These are phyloP conservation scores for Cybosia mesomella DNA, from an alignment of 2,888 invertebrate genomes.

Conservation along the genomic window DNA sequence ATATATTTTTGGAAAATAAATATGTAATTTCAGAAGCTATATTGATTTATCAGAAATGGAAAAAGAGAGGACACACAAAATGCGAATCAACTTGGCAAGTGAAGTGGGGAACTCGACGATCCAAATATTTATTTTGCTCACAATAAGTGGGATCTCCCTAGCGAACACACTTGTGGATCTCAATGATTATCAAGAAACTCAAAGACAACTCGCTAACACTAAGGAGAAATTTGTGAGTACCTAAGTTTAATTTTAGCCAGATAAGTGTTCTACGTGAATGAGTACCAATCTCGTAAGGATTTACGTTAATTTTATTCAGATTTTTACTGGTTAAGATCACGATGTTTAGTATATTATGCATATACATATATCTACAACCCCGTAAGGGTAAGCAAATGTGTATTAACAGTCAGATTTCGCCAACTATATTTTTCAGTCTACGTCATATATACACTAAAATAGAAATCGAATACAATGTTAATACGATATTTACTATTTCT, in stretches of 20 bases:
- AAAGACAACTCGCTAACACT: slow-evolving; percentile 86
- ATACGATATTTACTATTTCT: too few species aligned
- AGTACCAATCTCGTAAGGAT: background rate
- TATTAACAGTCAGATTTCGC: background rate
- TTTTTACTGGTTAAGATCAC: background rate
- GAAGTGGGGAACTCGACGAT: slow-evolving; percentile 85
- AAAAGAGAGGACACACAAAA: slow-evolving; percentile 95
- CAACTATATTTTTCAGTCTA: background rate
- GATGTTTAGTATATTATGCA: too few species aligned
- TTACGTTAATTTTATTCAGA: background rate
- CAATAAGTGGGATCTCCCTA: slow-evolving; percentile 96
- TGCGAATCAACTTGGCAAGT: slow-evolving; percentile 94
- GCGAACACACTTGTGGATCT: slow-evolving; percentile 95
- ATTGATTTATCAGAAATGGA: slow-evolving; percentile 93
- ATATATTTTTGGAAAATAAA: background rate
- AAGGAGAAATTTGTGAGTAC: slow-evolving; percentile 88
- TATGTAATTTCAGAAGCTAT: slow-evolving; percentile 78
- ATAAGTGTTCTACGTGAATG: background rate
- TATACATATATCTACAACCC: too few species aligned
- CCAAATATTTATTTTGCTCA: slow-evolving; percentile 93
- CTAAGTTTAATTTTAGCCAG: slow-evolving; percentile 11
- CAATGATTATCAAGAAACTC: slow-evolving; percentile 91
- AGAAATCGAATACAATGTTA: too few species aligned
- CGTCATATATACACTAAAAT: too few species aligned
- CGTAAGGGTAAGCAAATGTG: background rate